Percentiles rank a stretch among this genome's conserved stretches.
Conservation (phyloP, 2,113 vertebrate species). For the Pachyramphus minor region DNA sequence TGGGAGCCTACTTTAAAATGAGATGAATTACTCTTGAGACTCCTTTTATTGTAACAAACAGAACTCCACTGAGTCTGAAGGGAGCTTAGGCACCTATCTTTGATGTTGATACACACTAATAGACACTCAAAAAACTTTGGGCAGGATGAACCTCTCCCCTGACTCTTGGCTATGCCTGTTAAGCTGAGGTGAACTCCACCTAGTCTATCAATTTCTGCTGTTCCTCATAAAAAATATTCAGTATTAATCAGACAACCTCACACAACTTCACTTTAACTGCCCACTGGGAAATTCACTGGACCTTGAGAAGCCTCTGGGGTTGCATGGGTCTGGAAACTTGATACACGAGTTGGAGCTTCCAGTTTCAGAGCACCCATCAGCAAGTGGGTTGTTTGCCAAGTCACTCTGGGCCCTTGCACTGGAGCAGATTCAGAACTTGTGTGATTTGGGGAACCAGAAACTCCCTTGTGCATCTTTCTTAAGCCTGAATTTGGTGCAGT, state of each 20-base stretch:
- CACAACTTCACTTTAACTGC: not conserved
- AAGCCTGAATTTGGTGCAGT: not conserved
- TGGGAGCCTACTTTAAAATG: not conserved
- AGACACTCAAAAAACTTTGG: not conserved
- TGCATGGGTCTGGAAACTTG: accelerated
- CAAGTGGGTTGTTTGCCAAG: not conserved
- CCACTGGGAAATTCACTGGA: not conserved
- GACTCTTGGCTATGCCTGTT: not conserved
- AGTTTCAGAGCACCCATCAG: not conserved
- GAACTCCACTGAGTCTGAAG: not conserved
- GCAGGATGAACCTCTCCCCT: not conserved
- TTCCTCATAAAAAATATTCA: not conserved
- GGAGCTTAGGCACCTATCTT: not conserved
- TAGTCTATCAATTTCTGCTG: not conserved
- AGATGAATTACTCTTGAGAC: not conserved
- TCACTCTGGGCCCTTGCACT: accelerated
- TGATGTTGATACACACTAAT: not conserved
- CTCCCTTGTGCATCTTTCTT: not conserved
- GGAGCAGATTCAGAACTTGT: not conserved
- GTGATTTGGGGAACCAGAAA: not conserved
- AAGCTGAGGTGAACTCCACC: not conserved
- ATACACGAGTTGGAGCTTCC: not conserved
- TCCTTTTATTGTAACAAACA: not conserved
- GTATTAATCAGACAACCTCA: not conserved
- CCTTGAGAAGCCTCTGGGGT: not conserved